Base-by-base conservation (phyloP, 2,797 vertebrate species). In the Leucoraja ocellata region DNA sequence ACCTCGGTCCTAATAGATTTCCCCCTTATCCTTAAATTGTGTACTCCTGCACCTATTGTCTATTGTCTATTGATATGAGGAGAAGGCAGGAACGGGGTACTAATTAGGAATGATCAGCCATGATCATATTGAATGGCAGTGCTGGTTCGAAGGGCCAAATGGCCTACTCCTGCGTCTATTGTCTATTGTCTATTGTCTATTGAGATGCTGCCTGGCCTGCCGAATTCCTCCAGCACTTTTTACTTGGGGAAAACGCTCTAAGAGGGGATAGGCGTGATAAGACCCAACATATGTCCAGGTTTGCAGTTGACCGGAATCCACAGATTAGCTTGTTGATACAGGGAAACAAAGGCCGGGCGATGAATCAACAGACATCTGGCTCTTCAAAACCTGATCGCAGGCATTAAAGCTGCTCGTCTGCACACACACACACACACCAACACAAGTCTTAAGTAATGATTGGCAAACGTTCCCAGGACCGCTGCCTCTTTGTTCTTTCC, bases 401-500 rank as follows among this genome's bases (percentile, higher is more conserved):
- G 68, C 61, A 68, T 68, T 88, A 36, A 88, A 88, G 14, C 84
- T 36, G 61, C 61, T 88, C 63, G n/a, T 88, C n/a, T 16, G 68
- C 84, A 65, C 28, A 10, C 21, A 36, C 84, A 88, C n/a, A 88
- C 84, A 65, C 28, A 10, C 21, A 36, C 84, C 32, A 32, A 10
- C 21, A 36, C 84, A 88, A 88, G 23, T 68, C 84, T 36, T 88
- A 36, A 88, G 61, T 88, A 88, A 68, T 88, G 84, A 32, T 36
- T 68, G 84, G 84, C 32, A 88, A 88, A 88, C 7, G 63, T n/a
- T 68, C 0, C 61, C 65, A 14, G n/a, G 21, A 63, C 9, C 84
- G 32, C 84, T 63, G 36, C 61, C n/a, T 88, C 63, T 88, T 88
- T 88, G 61, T 88, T 88, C n/a, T 88, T 36, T 88, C 84, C 63